Percentiles rank a stretch among this genome's conserved stretches.
Conservation (phyloP, 1,140 invertebrate genomes). For the Pseudomyrmex dendroicus region DNA sequence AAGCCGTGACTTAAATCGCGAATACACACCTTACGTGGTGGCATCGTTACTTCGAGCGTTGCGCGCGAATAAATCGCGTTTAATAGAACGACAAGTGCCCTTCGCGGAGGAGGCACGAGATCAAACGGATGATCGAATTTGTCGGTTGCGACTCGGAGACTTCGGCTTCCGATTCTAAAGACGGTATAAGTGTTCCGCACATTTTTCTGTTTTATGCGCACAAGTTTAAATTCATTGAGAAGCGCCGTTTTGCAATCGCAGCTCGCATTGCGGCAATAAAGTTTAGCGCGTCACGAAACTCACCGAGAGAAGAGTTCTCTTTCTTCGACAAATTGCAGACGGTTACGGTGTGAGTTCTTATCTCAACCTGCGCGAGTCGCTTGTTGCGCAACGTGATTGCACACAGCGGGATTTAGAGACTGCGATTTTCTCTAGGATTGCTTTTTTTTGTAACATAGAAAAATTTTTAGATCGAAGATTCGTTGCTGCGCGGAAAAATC, state of each 20-base stretch:
- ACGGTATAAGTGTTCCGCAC: slow-evolving; percentile 14
- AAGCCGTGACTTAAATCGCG: slow-evolving; percentile 11
- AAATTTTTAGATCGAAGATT: neutral
- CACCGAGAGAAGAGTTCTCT: slow-evolving; percentile 44
- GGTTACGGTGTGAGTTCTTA: slow-evolving; percentile 12
- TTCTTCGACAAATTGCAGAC: slow-evolving; percentile 56
- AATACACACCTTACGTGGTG: neutral
- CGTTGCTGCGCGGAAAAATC: too few relatives aligned
- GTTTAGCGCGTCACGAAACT: slow-evolving; percentile 46
- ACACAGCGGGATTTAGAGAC: slow-evolving; percentile 34
- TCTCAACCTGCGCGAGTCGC: slow-evolving; percentile 17
- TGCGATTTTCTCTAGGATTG: neutral
- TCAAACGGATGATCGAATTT: slow-evolving; percentile 37
- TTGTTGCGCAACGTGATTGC: slow-evolving; percentile 33
- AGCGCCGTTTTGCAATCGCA: slow-evolving; percentile 35
- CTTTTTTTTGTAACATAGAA: slow-evolving; percentile 9
- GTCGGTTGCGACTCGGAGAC: slow-evolving; percentile 18
- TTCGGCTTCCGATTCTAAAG: slow-evolving; percentile 33
- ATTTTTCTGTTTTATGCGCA: neutral
- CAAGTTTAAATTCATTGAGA: slow-evolving; percentile 42
- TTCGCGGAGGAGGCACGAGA: slow-evolving; percentile 36
- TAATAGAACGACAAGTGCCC: slow-evolving; percentile 23
- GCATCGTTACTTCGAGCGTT: slow-evolving; percentile 38
- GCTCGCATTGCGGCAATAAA: slow-evolving; percentile 47
- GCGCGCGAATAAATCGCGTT: slow-evolving; percentile 31